Conservation (phyloP, 2,888 invertebrate species). For the Zygogramma bicolorata region DNA sequence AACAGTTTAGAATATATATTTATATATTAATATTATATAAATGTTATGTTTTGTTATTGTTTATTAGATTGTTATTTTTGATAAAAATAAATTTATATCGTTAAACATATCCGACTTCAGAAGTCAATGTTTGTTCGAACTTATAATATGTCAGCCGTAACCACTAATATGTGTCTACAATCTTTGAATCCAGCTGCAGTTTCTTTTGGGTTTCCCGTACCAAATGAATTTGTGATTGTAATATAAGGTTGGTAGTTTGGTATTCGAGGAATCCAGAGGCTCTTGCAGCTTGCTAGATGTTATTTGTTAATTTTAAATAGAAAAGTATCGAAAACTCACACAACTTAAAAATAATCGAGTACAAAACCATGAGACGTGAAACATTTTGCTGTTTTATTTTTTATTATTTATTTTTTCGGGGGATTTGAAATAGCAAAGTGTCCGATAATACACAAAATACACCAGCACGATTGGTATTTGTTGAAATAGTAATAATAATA, state of each 20-base stretch:
- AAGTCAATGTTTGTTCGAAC: not conserved
- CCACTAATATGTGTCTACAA: not conserved
- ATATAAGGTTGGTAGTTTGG: constrained; percentile 45
- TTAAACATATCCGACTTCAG: not conserved
- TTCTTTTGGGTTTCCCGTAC: constrained; percentile 24
- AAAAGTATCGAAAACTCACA: constrained; percentile 33
- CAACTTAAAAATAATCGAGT: constrained; percentile 36
- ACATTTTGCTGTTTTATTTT: constrained; percentile 25
- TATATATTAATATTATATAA: not conserved
- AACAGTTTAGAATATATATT: not conserved
- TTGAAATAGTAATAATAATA: not conserved
- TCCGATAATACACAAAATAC: constrained; percentile 33
- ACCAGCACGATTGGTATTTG: constrained; percentile 14
- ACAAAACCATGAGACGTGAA: constrained; percentile 34
- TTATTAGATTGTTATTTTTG: not conserved
- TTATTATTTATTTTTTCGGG: constrained; percentile 28
- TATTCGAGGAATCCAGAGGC: constrained; percentile 24
- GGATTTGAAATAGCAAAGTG: constrained; percentile 26
- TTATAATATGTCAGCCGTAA: not conserved
- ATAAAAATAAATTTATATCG: not conserved
- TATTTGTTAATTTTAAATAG: constrained; percentile 37
- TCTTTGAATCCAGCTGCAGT: constrained; percentile 21
- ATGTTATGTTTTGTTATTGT: constrained; percentile 1
- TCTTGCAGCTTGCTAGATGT: constrained; percentile 31
- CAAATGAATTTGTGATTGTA: constrained; percentile 47